phyloP scores from a whole-genome alignment of 2,797 vertebrate genomes.

The Halcyon leucocephala region DNA sequence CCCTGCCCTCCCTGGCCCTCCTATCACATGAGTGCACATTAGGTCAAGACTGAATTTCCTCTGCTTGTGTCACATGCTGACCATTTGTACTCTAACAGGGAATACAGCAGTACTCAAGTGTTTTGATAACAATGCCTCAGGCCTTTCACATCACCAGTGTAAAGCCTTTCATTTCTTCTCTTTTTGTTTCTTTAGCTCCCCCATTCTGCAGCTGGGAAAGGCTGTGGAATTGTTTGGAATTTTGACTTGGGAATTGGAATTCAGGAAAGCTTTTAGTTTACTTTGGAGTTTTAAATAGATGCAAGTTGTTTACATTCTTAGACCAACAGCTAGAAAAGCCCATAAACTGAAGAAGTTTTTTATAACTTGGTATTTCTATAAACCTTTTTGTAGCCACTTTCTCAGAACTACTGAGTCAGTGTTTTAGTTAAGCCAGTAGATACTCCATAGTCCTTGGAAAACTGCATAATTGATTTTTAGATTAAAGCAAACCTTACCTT shows the following conservation, averaged over 20 bases:
- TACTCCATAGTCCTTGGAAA: background rate
- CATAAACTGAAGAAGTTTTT: background rate
- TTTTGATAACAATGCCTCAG: background rate
- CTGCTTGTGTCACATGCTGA: background rate
- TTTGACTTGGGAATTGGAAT: background rate
- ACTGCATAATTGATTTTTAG: background rate
- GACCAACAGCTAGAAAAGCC: background rate
- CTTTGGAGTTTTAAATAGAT: background rate
- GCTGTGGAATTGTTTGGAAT: background rate
- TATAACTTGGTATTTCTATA: background rate
- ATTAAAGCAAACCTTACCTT: background rate
- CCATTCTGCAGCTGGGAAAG: background rate
- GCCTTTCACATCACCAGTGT: background rate
- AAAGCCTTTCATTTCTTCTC: background rate
- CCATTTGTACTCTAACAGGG: background rate
- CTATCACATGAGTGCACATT: background rate
- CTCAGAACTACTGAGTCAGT: background rate
- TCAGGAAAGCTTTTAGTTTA: background rate
- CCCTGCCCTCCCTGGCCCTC: background rate
- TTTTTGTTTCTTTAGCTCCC: background rate
- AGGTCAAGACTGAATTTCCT: background rate
- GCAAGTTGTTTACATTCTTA: background rate
- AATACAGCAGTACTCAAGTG: background rate
- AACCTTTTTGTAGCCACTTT: background rate
- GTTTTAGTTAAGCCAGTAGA: background rate